Base-by-base conservation (phyloP, 1,140 invertebrate species). In the Leptoteleia sp. region DNA sequence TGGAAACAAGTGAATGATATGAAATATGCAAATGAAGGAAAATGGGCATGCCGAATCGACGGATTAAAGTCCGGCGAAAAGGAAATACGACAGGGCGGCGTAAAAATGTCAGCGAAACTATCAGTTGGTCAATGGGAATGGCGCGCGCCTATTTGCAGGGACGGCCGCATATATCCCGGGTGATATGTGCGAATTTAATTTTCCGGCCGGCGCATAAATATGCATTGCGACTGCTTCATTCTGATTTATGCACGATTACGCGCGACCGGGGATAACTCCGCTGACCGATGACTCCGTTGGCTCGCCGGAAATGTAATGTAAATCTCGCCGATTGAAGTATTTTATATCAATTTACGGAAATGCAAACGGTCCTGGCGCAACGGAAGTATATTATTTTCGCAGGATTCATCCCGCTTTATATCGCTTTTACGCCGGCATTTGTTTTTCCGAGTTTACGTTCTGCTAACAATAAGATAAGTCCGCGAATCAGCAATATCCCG, bases 121-220 rank as follows among this genome's bases (percentile, higher is more conserved):
- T n/a, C n/a, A n/a, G n/a, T n/a, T n/a, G n/a, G n/a, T n/a, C n/a
- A n/a, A n/a, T n/a, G n/a, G n/a, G n/a, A n/a, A n/a, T n/a, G n/a
- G n/a, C n/a, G n/a, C n/a, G n/a, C n/a, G n/a, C n/a, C n/a, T n/a
- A n/a, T n/a, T n/a, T n/a, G n/a, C n/a, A n/a, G n/a, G n/a, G n/a
- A n/a, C n/a, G n/a, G n/a, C n/a, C n/a, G n/a, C n/a, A n/a, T n/a
- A n/a, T n/a, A n/a, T n/a, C n/a, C n/a, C n/a, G n/a, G n/a, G n/a
- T 64, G 77, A 86, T 83, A 82, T 81, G 77, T 76, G 64, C 42
- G 83, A 87, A 87, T 87, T 87, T 85, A 82, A 86, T 87, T 85
- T 86, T 65, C 71, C 80, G 59, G 38, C 52, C 72, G 48, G 67
- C 48, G 79, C 81, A 83, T 84, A 86, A 83, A 87, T 85, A 84